These are phyloP conservation scores for Pseudotriccus pelzelni DNA, from an alignment of 2,797 vertebrate species.

Conservation along the genomic window DNA sequence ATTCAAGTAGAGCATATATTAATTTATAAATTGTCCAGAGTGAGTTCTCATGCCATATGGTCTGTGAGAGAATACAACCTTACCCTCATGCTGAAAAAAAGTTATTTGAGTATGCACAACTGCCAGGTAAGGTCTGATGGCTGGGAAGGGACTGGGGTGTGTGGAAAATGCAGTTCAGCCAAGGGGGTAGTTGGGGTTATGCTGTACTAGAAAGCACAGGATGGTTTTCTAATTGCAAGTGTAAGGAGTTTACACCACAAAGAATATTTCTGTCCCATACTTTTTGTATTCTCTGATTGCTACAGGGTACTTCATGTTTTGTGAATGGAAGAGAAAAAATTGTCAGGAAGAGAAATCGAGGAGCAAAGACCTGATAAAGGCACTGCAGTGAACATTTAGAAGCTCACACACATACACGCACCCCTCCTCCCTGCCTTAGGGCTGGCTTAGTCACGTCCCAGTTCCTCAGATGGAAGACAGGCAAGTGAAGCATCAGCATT, in stretches of 20 bases:
- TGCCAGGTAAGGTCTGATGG: background rate
- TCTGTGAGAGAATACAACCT: background rate
- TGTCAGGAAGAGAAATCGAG: background rate
- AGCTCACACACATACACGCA: too few relatives aligned
- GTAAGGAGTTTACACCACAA: background rate
- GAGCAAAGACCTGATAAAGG: background rate
- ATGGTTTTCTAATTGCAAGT: background rate
- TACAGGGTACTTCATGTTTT: background rate
- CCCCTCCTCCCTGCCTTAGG: background rate
- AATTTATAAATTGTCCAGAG: background rate
- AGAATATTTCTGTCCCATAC: accelerated
- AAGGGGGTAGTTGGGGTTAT: background rate
- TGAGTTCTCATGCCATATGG: background rate
- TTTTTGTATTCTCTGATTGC: background rate
- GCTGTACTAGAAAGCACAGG: background rate
- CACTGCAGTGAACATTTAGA: too few relatives aligned
- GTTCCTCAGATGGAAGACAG: background rate
- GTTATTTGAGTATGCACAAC: background rate
- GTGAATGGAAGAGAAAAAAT: background rate
- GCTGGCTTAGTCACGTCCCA: background rate
- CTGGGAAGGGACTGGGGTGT: accelerated
- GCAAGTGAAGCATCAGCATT: background rate
- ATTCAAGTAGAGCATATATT: background rate
- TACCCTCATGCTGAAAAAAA: background rate
- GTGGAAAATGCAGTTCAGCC: background rate